Conservation (phyloP, 1,140 invertebrate genomes). For the Antheraea mylitta region DNA sequence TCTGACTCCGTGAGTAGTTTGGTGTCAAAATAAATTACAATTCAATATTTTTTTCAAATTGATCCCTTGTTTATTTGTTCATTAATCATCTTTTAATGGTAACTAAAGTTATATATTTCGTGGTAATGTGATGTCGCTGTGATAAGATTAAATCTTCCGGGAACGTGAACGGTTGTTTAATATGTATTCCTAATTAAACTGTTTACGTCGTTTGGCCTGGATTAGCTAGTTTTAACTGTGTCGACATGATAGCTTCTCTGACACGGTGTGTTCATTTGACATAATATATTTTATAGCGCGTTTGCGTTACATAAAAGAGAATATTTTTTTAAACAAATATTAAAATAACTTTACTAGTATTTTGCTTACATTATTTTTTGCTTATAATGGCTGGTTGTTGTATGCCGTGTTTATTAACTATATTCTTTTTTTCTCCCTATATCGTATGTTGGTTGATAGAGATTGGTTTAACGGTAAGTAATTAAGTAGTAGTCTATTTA, state of each 20-base stretch:
- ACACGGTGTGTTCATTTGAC: neutral
- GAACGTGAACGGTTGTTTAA: neutral
- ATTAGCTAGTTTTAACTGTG: neutral
- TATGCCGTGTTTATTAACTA: too few relatives aligned
- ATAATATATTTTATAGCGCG: neutral
- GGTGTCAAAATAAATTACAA: neutral
- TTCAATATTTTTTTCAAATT: neutral
- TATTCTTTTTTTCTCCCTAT: too few relatives aligned
- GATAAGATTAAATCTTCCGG: neutral
- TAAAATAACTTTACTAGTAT: neutral
- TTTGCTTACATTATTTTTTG: too few relatives aligned
- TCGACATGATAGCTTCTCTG: neutral
- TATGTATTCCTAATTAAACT: neutral
- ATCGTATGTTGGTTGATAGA: too few relatives aligned
- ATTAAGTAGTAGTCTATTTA: too few relatives aligned
- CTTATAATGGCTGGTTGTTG: too few relatives aligned
- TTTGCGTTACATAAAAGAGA: neutral
- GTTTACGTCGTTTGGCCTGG: neutral
- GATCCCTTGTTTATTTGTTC: neutral
- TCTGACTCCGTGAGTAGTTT: neutral
- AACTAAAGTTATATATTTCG: neutral
- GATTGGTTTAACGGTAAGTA: too few relatives aligned
- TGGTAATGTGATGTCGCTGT: neutral
- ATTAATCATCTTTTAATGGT: neutral
- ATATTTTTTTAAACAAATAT: neutral